These are phyloP conservation scores for Psammodynastes pulverulentus DNA, from an alignment of 2,113 vertebrate species.

Conservation along the genomic window DNA sequence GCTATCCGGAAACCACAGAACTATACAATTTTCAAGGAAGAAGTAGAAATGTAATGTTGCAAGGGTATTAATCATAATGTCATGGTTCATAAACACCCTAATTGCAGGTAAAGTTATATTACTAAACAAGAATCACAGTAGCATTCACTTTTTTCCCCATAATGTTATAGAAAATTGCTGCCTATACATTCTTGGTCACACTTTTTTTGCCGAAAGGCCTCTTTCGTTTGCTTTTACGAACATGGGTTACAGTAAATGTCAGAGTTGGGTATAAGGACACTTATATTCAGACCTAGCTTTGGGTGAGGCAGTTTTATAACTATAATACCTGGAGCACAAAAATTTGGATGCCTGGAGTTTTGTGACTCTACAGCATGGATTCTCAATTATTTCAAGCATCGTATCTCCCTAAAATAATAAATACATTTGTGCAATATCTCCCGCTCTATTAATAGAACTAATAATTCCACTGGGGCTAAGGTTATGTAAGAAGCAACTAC, in stretches of 20 bases:
- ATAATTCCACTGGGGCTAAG: neutral
- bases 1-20: neutral
- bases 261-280: too few relatives aligned
- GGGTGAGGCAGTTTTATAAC: neutral
- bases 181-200: neutral
- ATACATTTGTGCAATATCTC: neutral
- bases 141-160: too few relatives aligned
- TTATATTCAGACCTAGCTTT: neutral
- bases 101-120: neutral
- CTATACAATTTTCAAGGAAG: neutral
- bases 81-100: slow-evolving; percentile 3
- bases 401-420: neutral
- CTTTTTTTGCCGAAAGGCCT: neutral
- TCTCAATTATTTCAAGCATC: neutral
- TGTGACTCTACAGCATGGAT: neutral
- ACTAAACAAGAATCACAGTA: neutral
- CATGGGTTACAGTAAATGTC: neutral
- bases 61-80: neutral
- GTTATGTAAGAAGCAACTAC: neutral
- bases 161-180: neutral
- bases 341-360: neutral
- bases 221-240: neutral
- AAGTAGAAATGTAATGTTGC: neutral
- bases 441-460: neutral
- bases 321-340: neutral